A percentile compares a stretch with the other conserved stretches of the same genome.
Conservation (phyloP, 2,888 invertebrate species). For the Yponomeuta evonymella region DNA sequence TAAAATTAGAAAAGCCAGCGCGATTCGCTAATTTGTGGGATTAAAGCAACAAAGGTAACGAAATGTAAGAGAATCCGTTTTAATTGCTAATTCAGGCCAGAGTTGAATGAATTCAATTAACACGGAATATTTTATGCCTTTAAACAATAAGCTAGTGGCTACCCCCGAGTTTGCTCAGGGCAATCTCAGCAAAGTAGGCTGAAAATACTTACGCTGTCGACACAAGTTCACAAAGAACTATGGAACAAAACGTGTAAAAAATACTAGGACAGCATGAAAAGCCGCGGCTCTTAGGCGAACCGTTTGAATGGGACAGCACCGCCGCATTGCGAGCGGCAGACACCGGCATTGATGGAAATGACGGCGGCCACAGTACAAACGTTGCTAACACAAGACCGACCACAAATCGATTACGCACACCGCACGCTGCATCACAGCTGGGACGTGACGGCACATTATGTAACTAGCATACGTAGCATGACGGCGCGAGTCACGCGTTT, state of each 20-base stretch:
- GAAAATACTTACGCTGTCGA: background rate
- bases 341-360: background rate
- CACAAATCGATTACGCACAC: background rate
- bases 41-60: background rate
- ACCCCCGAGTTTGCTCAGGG: background rate
- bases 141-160: background rate
- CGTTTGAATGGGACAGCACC: background rate
- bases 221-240: background rate
- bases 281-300: background rate
- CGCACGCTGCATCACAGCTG: background rate
- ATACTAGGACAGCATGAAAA: background rate
- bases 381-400: background rate
- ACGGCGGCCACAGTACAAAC: background rate
- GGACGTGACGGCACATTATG: background rate
- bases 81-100: background rate
- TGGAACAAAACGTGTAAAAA: background rate
- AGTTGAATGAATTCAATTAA: constrained; percentile 2
- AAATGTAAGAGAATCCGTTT: background rate
- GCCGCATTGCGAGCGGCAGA: background rate
- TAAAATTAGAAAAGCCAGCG: background rate
- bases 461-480: background rate
- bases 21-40: background rate
- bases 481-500: too few relatives aligned
- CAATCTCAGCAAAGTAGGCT: background rate
- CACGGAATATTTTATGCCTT: background rate